These are phyloP conservation scores for Polydrusus cervinus DNA, from an alignment of 2,888 invertebrate species.

Conservation along the genomic window DNA sequence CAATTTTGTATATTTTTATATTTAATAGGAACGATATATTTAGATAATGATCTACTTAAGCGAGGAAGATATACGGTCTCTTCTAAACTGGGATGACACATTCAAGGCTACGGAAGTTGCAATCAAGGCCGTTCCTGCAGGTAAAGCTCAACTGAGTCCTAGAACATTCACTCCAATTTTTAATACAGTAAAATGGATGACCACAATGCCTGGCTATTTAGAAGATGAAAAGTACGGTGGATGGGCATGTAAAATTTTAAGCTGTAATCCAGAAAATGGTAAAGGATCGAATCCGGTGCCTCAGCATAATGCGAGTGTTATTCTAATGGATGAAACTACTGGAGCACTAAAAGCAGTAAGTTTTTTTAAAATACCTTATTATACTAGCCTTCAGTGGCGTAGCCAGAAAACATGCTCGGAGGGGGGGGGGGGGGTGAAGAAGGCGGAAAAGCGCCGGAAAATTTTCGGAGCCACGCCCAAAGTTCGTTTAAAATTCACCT, in stretches of 20 bases:
- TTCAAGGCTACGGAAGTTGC: conserved; percentile 70
- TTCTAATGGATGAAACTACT: conserved; percentile 70
- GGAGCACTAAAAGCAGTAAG: conserved; percentile 70
- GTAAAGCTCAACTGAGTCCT: conserved; percentile 65
- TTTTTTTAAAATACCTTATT: neutral
- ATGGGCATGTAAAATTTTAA: conserved; percentile 73
- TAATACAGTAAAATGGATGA: conserved; percentile 60
- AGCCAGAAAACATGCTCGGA: no score
- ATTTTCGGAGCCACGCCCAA: no score
- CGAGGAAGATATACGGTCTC: conserved; percentile 65
- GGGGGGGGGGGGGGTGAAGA: no score
- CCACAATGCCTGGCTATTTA: conserved; percentile 73
- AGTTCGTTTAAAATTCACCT: no score
- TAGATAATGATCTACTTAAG: conserved; percentile 29
- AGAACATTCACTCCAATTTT: conserved; percentile 64
- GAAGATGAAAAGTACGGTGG: conserved; percentile 62
- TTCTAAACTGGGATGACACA: conserved; percentile 70
- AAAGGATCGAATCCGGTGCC: conserved; percentile 68
- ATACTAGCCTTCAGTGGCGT: no score
- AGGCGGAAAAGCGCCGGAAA: no score
- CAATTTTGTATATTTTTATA: neutral
- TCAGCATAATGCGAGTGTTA: conserved; percentile 70
- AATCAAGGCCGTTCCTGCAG: conserved; percentile 65
- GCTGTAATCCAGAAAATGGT: conserved; percentile 69
- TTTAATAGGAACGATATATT: no score